phyloP scores from a whole-genome alignment of 2,113 vertebrate genomes.

The Athene noctua region DNA sequence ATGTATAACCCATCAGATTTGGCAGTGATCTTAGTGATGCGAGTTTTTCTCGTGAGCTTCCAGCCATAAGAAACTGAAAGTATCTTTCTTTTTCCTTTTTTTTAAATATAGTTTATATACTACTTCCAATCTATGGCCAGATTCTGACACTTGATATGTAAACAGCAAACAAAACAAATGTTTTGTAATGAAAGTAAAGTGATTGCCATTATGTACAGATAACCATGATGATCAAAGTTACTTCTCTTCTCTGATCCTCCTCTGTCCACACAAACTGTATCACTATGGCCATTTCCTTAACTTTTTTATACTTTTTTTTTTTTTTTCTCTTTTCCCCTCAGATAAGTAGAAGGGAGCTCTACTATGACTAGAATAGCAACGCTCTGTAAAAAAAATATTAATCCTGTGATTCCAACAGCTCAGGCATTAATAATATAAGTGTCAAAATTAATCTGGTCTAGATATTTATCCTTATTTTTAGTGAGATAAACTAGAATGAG shows the following conservation, averaged over 20 bases:
- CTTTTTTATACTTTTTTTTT: not conserved
- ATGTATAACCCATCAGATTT: not conserved
- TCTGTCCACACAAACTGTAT: not conserved
- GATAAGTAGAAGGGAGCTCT: slow-evolving; percentile 4
- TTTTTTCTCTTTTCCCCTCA: not conserved
- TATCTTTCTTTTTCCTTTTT: not conserved
- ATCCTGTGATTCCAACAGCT: not conserved
- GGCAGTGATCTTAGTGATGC: not conserved
- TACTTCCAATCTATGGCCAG: not conserved
- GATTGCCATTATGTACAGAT: not conserved
- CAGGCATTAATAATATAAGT: slow-evolving; percentile 25
- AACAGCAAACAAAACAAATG: not conserved
- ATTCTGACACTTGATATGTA: not conserved
- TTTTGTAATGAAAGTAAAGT: not conserved
- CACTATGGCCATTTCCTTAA: not conserved
- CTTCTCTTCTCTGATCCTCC: not conserved
- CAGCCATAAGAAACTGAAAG: not conserved
- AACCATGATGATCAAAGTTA: not conserved
- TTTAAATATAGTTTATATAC: not conserved
- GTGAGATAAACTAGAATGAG: slow-evolving; percentile 33
- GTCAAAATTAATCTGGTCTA: slow-evolving; percentile 56
- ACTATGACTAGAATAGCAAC: slow-evolving; percentile 9
- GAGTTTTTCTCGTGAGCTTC: not conserved
- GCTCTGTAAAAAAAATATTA: not conserved
- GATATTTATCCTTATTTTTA: slow-evolving; percentile 51